phyloP scores from a whole-genome alignment of 2,888 invertebrate species.

The Drosophila ustulata region DNA sequence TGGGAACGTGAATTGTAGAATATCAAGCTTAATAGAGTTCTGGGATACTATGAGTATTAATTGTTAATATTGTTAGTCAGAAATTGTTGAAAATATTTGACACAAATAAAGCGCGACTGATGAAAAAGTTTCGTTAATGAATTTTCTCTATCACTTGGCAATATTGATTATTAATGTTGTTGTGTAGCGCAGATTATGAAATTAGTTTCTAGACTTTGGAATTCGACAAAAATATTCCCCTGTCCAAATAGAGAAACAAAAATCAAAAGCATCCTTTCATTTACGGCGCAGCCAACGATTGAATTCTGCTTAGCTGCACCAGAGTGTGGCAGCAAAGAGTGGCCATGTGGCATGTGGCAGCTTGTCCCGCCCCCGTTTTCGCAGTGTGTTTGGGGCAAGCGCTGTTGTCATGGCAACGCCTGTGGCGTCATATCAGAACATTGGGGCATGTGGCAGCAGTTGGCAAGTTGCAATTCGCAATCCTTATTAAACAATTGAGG shows the following conservation, averaged over 20 bases:
- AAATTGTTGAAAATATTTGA: too few relatives aligned
- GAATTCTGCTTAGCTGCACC: not conserved
- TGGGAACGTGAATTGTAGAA: not conserved
- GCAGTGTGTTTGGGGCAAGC: conserved; percentile 41
- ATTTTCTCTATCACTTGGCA: too few relatives aligned
- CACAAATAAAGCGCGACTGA: too few relatives aligned
- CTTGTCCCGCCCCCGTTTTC: conserved; percentile 1
- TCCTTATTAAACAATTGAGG: conserved; percentile 1
- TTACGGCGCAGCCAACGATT: not conserved
- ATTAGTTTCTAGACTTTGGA: too few relatives aligned
- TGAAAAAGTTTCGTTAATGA: too few relatives aligned
- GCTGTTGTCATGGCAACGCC: conserved; percentile 44
- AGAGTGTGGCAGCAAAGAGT: not conserved
- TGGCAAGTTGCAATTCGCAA: conserved; percentile 30
- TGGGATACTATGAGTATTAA: too few relatives aligned
- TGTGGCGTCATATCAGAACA: conserved; percentile 3
- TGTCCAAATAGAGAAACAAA: not conserved
- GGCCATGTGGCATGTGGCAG: conserved; percentile 1
- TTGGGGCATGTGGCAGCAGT: conserved; percentile 5
- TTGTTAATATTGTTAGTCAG: too few relatives aligned
- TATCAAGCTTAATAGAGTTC: too few relatives aligned
- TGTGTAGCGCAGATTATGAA: too few relatives aligned
- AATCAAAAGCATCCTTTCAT: not conserved
- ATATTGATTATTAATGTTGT: too few relatives aligned
- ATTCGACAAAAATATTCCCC: not conserved